Percentiles rank a stretch among this genome's conserved stretches.
These are phyloP conservation scores for Sinella curviseta DNA, from an alignment of 1,140 invertebrate genomes.

Conservation along the genomic window DNA sequence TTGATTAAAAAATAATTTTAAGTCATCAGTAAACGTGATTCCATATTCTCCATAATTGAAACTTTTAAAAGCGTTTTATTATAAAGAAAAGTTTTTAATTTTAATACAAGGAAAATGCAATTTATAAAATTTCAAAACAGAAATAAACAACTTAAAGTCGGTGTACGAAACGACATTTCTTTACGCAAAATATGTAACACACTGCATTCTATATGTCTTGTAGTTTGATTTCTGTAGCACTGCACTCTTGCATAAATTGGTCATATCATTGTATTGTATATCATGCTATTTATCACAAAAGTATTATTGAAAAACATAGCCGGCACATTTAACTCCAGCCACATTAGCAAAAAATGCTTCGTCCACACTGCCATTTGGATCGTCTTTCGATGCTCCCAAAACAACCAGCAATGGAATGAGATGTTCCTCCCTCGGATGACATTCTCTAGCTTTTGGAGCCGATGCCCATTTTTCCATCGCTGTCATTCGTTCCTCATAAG, in stretches of 20 bases:
- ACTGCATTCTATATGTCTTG: neutral
- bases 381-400: slow-evolving; percentile 3
- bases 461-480: neutral
- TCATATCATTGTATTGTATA: no score
- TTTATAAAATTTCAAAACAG: neutral
- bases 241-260: no score
- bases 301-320: slow-evolving; percentile 31
- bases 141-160: neutral
- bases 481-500: neutral
- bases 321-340: slow-evolving; percentile 28
- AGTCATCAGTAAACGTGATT: neutral
- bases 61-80: slow-evolving; percentile 14
- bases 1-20: slow-evolving; percentile 40
- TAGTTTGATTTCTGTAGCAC: no score
- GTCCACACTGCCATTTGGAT: neutral
- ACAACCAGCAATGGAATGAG: slow-evolving; percentile 25
- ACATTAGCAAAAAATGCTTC: slow-evolving; percentile 36
- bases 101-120: slow-evolving; percentile 11
- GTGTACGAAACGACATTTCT: neutral
- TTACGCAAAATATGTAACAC: neutral
- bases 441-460: slow-evolving; percentile 17
- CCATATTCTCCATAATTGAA: slow-evolving; percentile 7
- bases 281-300: neutral
- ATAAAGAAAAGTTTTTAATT: slow-evolving; percentile 21
- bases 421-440: slow-evolving; percentile 33